Percentiles rank a stretch among this genome's conserved stretches.
These are phyloP conservation scores for Tetrax tetrax DNA, from an alignment of 2,113 vertebrate species.

Conservation along the genomic window DNA sequence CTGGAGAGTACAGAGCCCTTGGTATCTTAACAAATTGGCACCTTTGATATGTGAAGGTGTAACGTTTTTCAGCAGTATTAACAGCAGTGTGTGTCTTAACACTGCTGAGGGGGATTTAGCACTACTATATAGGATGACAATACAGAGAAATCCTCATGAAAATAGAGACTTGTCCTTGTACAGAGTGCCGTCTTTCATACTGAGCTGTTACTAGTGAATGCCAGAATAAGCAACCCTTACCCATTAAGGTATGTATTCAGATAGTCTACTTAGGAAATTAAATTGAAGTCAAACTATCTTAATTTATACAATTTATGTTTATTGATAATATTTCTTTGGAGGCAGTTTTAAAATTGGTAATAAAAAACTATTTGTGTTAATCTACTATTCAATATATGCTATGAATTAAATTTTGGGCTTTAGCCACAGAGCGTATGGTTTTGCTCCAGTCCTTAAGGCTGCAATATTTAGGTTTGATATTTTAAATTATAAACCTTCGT, in stretches of 20 bases:
- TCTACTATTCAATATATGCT: not conserved
- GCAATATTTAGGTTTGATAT: not conserved
- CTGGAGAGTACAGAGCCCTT: not conserved
- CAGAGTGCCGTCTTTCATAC: not conserved
- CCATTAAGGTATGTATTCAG: not conserved
- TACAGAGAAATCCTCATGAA: not conserved
- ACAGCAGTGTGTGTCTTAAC: slow-evolving; percentile 17
- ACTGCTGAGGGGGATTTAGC: not conserved
- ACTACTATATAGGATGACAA: not conserved
- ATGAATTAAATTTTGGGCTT: not conserved
- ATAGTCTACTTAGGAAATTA: not conserved
- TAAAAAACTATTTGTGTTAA: not conserved
- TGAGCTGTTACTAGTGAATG: not conserved
- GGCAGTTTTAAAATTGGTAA: not conserved
- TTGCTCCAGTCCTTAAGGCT: not conserved
- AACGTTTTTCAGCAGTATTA: slow-evolving; percentile 16
- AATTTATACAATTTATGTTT: not conserved
- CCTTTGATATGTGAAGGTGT: not conserved
- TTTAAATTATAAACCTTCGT: not conserved
- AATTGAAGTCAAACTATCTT: not conserved
- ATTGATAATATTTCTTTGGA: not conserved
- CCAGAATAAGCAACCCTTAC: not conserved
- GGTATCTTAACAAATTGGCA: not conserved
- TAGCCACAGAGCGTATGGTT: not conserved
- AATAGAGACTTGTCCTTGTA: not conserved